phyloP scores from a whole-genome alignment of 2,888 invertebrate species.

The Apoda limacodes region DNA sequence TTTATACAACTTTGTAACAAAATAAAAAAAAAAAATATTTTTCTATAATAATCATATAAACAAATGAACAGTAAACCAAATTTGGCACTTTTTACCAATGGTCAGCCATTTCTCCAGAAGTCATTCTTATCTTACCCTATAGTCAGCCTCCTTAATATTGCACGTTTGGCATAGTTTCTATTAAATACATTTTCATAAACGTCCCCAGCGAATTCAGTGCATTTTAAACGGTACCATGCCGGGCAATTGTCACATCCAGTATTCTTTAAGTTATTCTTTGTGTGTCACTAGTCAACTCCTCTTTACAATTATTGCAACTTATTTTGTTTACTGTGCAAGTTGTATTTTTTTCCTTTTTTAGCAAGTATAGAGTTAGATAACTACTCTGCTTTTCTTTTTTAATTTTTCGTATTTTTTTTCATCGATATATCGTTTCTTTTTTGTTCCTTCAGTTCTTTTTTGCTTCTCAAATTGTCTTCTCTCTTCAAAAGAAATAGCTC shows the following conservation, averaged over 20 bases:
- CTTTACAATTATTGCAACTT: conserved; percentile 3
- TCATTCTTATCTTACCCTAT: conserved; percentile 8
- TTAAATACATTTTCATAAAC: conserved; percentile 1
- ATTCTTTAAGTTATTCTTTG: conserved; percentile 7
- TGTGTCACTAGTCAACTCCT: conserved; percentile 7
- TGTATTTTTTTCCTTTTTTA: conserved; percentile 2
- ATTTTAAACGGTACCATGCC: conserved; percentile 3
- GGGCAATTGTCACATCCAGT: conserved; percentile 6
- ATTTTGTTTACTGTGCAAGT: conserved; percentile 5
- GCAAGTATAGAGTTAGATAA: neutral
- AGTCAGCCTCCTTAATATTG: conserved; percentile 6
- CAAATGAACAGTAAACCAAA: conserved; percentile 6
- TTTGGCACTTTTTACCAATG: conserved; percentile 6
- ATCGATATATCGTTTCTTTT: conserved; percentile 2
- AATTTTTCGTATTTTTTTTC: conserved; percentile 2
- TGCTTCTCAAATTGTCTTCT: conserved; percentile 3
- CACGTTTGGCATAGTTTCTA: neutral
- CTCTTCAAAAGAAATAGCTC: conserved; percentile 7
- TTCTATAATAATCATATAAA: conserved; percentile 4
- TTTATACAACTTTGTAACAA: neutral
- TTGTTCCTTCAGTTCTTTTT: conserved; percentile 4
- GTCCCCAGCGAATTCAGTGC: neutral
- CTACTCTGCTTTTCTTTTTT: conserved; percentile 2
- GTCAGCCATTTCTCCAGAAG: conserved; percentile 11
- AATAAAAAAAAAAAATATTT: conserved; percentile 7